Conservation (phyloP, 2,113 vertebrate species). For the Protobothrops flavoviridis region DNA sequence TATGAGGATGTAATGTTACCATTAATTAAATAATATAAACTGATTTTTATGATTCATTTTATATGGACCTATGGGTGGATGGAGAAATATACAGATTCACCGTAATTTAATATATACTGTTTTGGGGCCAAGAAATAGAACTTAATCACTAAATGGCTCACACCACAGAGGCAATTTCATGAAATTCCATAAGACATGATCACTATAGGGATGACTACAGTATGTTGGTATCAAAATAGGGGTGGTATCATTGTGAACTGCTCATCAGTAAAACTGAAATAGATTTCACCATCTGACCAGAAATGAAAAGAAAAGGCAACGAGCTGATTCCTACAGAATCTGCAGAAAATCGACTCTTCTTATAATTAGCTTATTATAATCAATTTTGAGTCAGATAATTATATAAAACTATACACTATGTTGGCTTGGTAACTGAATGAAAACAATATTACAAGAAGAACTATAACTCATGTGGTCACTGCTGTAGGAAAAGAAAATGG, state of each 20-base stretch:
- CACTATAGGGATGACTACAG: not conserved
- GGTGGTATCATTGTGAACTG: not conserved
- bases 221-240: not conserved
- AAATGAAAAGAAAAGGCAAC: not conserved
- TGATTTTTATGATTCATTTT: constrained; percentile 20
- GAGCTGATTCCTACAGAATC: not conserved
- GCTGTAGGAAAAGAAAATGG: not conserved
- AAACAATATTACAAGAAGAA: not conserved
- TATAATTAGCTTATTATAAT: not conserved
- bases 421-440: not conserved
- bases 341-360: not conserved
- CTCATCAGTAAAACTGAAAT: not conserved
- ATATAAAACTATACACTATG: not conserved
- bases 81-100: constrained; percentile 12
- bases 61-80: not conserved
- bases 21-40: constrained; percentile 4
- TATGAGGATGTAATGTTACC: constrained; percentile 29
- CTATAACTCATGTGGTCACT: not conserved
- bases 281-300: not conserved
- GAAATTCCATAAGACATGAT: constrained; percentile 17
- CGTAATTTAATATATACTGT: constrained; percentile 28
- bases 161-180: constrained; percentile 28
- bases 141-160: constrained; percentile 44
- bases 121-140: constrained; percentile 43
- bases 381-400: not conserved